Conservation (phyloP, 2,113 vertebrate species). For the Ciconia stormi region DNA sequence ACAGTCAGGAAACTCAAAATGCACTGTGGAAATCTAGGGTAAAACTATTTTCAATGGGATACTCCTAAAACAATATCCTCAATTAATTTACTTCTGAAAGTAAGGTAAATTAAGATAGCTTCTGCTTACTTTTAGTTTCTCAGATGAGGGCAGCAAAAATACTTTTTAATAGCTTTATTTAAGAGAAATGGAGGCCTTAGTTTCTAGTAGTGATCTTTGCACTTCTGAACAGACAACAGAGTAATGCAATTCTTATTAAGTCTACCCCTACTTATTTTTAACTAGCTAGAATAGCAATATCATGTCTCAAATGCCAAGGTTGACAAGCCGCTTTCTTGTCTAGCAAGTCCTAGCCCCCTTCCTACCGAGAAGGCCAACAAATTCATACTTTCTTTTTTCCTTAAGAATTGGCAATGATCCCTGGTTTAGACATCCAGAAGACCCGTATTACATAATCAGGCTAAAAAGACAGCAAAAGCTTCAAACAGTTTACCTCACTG, state of each 20-base stretch:
- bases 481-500: background rate
- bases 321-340: background rate
- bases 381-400: background rate
- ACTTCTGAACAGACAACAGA: accelerated
- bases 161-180: background rate
- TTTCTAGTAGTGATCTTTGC: background rate
- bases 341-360: background rate
- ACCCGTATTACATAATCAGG: background rate
- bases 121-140: background rate
- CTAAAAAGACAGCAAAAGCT: background rate
- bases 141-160: background rate
- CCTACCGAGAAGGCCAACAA: background rate
- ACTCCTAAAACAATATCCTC: background rate
- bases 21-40: background rate
- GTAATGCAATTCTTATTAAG: background rate
- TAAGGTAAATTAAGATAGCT: background rate
- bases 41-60: background rate
- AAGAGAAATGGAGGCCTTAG: background rate
- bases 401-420: background rate
- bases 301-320: background rate
- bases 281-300: background rate
- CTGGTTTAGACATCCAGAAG: background rate
- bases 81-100: background rate
- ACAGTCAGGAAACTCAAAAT: background rate
- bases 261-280: background rate